Evolutionary conservation across 1,140 invertebrate species (phyloP).

Genomic region (Drosophila orosa): DNA sequence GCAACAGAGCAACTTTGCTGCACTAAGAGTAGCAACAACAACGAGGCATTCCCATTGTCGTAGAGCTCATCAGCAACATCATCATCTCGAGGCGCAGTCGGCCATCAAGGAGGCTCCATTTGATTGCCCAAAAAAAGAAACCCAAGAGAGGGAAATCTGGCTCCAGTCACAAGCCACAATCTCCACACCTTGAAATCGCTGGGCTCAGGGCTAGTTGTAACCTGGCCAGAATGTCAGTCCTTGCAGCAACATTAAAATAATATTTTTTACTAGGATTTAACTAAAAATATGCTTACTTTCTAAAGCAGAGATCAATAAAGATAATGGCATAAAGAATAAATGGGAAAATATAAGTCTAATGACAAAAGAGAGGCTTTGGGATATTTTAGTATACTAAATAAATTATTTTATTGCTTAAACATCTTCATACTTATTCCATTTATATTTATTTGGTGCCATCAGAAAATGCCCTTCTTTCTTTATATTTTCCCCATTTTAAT

Average conservation of each 20-base stretch:
- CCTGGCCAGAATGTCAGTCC: slow-evolving; percentile 2
- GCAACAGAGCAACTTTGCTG: slow-evolving; percentile 27
- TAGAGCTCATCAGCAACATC: slow-evolving; percentile 52
- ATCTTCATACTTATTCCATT: neutral
- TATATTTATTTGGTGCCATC: too few species aligned
- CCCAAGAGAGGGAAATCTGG: slow-evolving; percentile 32
- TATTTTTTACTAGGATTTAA: neutral
- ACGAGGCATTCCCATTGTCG: slow-evolving; percentile 67
- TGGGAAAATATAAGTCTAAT: neutral
- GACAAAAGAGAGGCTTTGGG: neutral
- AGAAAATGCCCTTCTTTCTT: too few species aligned
- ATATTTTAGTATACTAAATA: neutral
- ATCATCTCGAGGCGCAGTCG: slow-evolving; percentile 46
- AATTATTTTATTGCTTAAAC: neutral
- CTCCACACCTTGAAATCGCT: slow-evolving; percentile 50
- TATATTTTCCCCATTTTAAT: neutral
- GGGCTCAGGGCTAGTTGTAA: slow-evolving; percentile 29
- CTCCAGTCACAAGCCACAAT: slow-evolving; percentile 23
- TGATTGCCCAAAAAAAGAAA: slow-evolving; percentile 51
- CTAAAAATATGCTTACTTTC: neutral
- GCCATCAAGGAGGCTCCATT: slow-evolving; percentile 47
- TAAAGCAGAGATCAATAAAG: neutral
- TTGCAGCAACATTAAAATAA: slow-evolving; percentile 5
- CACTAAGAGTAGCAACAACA: slow-evolving; percentile 29
- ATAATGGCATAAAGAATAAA: neutral